phyloP scores from a whole-genome alignment of 1,140 invertebrate species.

The Phortica variegata region DNA sequence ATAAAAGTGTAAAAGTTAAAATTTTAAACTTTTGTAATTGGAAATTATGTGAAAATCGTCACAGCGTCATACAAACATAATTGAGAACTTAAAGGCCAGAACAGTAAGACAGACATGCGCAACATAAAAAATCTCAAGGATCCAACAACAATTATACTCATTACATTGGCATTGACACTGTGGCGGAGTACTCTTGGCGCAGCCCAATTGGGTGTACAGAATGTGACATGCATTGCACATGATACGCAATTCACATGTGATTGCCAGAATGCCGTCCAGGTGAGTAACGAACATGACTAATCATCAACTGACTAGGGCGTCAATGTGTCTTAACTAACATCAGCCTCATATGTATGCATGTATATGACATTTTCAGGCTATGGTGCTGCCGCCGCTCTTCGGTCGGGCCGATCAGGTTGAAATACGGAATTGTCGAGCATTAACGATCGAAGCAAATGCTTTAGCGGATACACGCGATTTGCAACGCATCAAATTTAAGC shows the following conservation, averaged over 20 bases:
- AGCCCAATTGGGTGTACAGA: conserved; percentile 5
- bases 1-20: neutral
- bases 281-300: conserved; percentile 19
- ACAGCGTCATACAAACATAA: neutral
- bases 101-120: conserved; percentile 21
- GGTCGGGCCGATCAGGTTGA: conserved; percentile 38
- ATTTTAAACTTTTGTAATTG: neutral
- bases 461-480: conserved; percentile 58
- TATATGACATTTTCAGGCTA: conserved; percentile 19
- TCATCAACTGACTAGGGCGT: neutral
- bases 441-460: conserved; percentile 38
- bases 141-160: conserved; percentile 28
- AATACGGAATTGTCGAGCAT: conserved; percentile 41
- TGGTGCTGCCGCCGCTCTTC: conserved; percentile 32
- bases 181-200: no score
- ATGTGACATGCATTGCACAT: conserved; percentile 40
- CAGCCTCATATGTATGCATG: neutral
- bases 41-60: neutral
- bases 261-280: conserved; percentile 39
- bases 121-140: conserved; percentile 45
- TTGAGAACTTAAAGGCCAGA: conserved; percentile 4
- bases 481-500: conserved; percentile 58
- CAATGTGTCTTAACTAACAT: neutral
- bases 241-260: conserved; percentile 51
- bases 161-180: no score